Conservation (phyloP, 2,888 invertebrate species). For the Agriopis marginaria region DNA sequence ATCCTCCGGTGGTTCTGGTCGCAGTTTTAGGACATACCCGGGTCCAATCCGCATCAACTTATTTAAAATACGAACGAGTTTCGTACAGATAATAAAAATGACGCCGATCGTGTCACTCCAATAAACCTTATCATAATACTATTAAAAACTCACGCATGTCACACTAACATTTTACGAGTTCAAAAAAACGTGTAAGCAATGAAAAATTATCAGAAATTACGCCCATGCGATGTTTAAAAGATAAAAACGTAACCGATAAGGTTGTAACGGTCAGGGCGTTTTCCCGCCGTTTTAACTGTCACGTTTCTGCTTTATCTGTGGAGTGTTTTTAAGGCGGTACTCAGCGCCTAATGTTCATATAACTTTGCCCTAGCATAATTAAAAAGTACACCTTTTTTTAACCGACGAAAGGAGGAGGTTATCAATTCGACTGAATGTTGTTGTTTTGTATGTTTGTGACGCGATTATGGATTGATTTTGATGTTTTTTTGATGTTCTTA, state of each 20-base stretch:
- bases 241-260: constrained; percentile 71
- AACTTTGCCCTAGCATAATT: no score
- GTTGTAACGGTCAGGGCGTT: constrained; percentile 61
- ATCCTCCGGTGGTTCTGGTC: no score
- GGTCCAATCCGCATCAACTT: neutral
- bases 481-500: no score
- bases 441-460: no score
- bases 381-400: no score
- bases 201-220: constrained; percentile 63
- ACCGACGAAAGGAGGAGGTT: no score
- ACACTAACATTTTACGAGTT: constrained; percentile 42
- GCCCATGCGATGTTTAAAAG: constrained; percentile 65
- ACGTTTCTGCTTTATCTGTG: constrained; percentile 65
- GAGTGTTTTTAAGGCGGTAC: constrained; percentile 30
- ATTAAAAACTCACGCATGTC: constrained; percentile 37
- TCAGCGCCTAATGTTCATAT: no score
- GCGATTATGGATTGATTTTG: no score
- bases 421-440: no score
- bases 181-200: constrained; percentile 54
- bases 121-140: constrained; percentile 34
- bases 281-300: constrained; percentile 74
- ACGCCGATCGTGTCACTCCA: constrained; percentile 24
- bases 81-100: constrained; percentile 3
- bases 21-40: no score
- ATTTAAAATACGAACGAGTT: neutral